These are phyloP conservation scores for Dynastes tityus DNA, from an alignment of 2,888 invertebrate genomes.

Conservation along the genomic window DNA sequence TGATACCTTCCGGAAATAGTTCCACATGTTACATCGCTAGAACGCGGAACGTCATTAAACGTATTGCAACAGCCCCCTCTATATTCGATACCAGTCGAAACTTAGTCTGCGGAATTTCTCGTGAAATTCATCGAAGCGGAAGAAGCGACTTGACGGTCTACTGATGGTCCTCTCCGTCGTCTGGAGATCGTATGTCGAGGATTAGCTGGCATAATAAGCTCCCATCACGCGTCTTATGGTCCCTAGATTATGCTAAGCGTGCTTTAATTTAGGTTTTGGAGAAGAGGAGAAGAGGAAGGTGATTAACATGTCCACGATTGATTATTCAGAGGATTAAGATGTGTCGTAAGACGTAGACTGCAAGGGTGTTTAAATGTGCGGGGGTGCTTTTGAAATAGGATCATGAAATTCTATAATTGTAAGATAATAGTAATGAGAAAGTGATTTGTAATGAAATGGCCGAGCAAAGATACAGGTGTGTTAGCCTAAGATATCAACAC, in stretches of 20 bases:
- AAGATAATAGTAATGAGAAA: too few relatives aligned
- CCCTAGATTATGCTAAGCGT: constrained; percentile 48
- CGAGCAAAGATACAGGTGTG: constrained; percentile 93
- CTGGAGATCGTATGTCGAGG: constrained; percentile 39
- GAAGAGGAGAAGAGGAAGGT: background rate
- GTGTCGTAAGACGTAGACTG: background rate
- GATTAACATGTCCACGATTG: constrained; percentile 29
- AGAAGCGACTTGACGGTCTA: background rate
- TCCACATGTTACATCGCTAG: constrained; percentile 55
- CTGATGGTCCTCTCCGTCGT: background rate
- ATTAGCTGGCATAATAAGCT: constrained; percentile 44
- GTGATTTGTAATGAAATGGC: too few relatives aligned
- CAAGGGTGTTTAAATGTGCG: too few relatives aligned
- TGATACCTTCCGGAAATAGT: constrained; percentile 60
- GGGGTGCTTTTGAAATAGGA: too few relatives aligned
- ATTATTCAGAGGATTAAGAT: constrained; percentile 16
- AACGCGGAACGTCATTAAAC: constrained; percentile 50
- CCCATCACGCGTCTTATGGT: constrained; percentile 38
- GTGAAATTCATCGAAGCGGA: background rate
- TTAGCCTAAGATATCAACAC: constrained; percentile 69
- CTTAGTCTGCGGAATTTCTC: background rate
- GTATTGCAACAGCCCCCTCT: background rate
- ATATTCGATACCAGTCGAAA: background rate
- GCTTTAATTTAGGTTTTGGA: constrained; percentile 38
- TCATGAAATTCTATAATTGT: too few relatives aligned